phyloP scores from a whole-genome alignment of 2,113 vertebrate species.

The Gulo gulo region DNA sequence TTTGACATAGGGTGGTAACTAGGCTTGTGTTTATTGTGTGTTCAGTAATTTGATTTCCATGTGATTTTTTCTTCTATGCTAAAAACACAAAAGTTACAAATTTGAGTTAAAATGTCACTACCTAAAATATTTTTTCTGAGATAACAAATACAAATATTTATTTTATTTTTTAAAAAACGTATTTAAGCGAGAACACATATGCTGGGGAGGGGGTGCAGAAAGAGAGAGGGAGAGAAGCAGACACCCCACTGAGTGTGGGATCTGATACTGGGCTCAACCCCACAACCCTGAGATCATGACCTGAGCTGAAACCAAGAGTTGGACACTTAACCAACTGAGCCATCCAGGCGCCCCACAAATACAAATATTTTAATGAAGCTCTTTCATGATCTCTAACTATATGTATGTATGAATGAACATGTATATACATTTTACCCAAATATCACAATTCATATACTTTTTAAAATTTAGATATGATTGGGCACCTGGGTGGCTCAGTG shows the following conservation, averaged over 20 bases:
- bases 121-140: background rate
- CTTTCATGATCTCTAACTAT: background rate
- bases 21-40: background rate
- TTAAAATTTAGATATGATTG: background rate
- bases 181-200: background rate
- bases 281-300: background rate
- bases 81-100: background rate
- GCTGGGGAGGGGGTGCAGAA: background rate
- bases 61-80: background rate
- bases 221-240: background rate
- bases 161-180: background rate
- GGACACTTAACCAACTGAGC: background rate
- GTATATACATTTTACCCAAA: background rate
- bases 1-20: background rate
- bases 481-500: too few species aligned
- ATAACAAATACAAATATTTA: background rate
- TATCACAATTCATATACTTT: background rate
- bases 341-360: background rate
- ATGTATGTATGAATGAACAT: background rate
- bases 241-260: background rate
- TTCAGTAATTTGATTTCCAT: background rate
- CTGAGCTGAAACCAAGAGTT: background rate
- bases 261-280: background rate
- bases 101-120: background rate
- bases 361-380: background rate